Evolutionary conservation across 2,113 vertebrate species (phyloP).

Genomic region (Hydropotes inermis): DNA sequence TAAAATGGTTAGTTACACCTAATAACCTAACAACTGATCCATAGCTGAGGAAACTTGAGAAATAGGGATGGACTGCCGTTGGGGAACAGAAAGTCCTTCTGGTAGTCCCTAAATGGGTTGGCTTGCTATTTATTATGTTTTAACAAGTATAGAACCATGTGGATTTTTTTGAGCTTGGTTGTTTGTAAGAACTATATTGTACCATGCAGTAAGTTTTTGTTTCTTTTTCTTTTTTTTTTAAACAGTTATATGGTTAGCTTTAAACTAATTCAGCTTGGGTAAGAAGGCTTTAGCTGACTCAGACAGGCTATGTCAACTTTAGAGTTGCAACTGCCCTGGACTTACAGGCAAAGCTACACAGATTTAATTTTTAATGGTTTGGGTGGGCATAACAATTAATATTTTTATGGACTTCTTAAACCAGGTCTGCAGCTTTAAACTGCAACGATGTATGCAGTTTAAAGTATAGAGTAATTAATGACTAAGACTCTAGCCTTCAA

Average conservation of each 20-base stretch:
- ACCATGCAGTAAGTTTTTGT: background rate
- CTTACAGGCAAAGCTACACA: background rate
- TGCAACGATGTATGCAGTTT: background rate
- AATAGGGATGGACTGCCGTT: background rate
- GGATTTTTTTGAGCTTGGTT: background rate
- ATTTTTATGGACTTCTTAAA: background rate
- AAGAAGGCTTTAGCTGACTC: background rate
- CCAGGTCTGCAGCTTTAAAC: background rate
- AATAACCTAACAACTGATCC: background rate
- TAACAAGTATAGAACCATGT: background rate
- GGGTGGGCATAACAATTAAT: background rate
- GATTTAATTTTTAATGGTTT: background rate
- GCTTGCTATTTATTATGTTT: background rate
- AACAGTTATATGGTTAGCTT: background rate
- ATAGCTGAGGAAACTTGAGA: background rate
- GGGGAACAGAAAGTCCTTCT: background rate
- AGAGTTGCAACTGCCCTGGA: background rate
- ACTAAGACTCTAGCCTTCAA: background rate
- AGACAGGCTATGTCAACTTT: background rate
- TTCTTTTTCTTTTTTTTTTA: background rate
- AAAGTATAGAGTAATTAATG: background rate
- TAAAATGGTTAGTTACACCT: background rate
- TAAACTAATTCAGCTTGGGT: background rate
- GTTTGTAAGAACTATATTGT: background rate
- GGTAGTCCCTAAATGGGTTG: background rate